Conservation (phyloP, 1,140 invertebrate genomes). For the Heterodera schachtii region DNA sequence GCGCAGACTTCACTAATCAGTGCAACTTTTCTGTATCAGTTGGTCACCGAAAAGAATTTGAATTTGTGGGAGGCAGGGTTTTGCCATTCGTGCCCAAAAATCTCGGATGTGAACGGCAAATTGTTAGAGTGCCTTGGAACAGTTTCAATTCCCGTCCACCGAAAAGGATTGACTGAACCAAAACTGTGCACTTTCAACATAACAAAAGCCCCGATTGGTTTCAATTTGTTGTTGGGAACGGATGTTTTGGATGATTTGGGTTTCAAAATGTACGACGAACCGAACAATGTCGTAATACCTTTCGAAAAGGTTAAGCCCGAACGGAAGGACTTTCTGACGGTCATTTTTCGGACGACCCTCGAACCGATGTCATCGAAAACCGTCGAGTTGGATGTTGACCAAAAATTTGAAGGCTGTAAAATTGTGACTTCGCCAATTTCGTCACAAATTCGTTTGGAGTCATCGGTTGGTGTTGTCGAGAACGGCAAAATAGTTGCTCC, state of each 20-base stretch:
- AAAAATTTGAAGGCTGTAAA: too few relatives aligned
- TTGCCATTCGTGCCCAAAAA: background rate
- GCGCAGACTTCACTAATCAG: background rate
- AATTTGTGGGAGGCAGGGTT: background rate
- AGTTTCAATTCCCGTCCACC: background rate
- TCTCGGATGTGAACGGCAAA: constrained; percentile 19
- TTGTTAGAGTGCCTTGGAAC: constrained; percentile 13
- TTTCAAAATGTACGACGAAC: background rate
- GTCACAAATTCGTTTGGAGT: background rate
- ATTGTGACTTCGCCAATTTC: background rate
- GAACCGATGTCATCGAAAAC: background rate
- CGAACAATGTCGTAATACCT: background rate
- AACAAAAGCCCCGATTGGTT: background rate
- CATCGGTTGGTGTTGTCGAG: background rate
- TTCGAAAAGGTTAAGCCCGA: background rate
- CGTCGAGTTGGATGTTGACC: background rate
- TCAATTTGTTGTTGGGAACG: background rate
- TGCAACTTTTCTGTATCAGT: background rate
- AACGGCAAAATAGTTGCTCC: background rate
- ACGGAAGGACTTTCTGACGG: background rate
- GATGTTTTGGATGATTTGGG: background rate
- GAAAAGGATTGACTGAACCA: background rate
- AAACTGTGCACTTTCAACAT: background rate
- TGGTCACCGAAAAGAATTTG: background rate
- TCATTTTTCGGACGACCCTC: background rate